Base-by-base conservation (phyloP, 2,113 vertebrate genomes). In the Neolamprologus longior region DNA sequence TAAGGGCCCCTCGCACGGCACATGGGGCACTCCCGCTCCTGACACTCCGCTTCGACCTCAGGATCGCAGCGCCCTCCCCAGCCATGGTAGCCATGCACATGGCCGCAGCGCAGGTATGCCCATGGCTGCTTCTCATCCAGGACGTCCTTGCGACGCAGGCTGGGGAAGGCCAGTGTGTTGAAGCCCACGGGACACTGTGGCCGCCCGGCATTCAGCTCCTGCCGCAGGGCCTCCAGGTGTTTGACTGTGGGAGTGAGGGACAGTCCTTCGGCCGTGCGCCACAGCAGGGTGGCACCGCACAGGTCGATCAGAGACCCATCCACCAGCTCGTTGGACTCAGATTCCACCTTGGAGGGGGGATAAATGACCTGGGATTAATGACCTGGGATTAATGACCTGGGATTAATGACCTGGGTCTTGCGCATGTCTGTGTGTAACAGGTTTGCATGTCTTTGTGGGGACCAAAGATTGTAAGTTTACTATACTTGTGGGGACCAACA, bases 171-270 rank as follows among this genome's bases (percentile, higher is more conserved):
- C 87, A 99, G 95, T 5, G 98, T 99, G 95, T 98, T 98, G 90
- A 99, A 97, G 35, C 98, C 98, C 88, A 99, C 98, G 1, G 98
- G 98, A 86, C 98, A 99, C 93, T 99, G 98, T 5, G 98, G 98
- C 61, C 98, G 95, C 0, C 97, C 98, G 0, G 98, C 98, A 5
- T 99, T 99, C 90, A 99, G 98, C 93, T 99, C 98, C 92, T 97
- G 97, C 33, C 98, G 95, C 83, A 99, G 96, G 0, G 97, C 97
- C 96, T 99, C 98, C 94, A 99, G 95, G 93, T 99, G 98, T 54
- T 98, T 97, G 88, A 97, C 94, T 0, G 98, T 98, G 1, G 98
- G 98, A 1, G 98, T 98, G 93, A 93, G 96, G 0, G 97, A 92
- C 17, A 99, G 97, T 10, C 98, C 98, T 89, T 98, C 98, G 0